These are phyloP conservation scores for Nothobranchius kuhntae DNA, from an alignment of 2,113 vertebrate genomes.

Conservation along the genomic window DNA sequence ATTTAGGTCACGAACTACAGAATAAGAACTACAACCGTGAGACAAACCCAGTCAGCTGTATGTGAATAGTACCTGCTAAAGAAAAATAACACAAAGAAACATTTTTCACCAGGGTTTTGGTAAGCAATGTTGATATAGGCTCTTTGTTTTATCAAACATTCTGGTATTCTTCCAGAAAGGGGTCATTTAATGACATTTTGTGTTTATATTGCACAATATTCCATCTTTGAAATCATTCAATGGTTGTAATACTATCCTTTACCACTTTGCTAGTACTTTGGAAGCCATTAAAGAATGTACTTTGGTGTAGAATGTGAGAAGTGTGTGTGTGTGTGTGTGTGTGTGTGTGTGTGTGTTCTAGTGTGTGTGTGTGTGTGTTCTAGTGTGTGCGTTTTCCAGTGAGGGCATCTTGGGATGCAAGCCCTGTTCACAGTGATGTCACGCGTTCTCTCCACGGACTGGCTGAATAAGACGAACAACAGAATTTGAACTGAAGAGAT, in stretches of 20 bases:
- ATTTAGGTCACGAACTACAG: conserved; percentile 14
- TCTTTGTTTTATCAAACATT: background rate
- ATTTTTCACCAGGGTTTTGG: background rate
- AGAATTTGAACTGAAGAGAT: conserved; percentile 85
- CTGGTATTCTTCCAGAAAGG: too few relatives aligned
- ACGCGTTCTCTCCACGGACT: conserved; percentile 73
- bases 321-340: conserved; percentile 7
- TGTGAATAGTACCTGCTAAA: conserved; percentile 1
- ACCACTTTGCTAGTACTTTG: background rate
- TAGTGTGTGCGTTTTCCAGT: conserved; percentile 31
- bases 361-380: conserved; percentile 12
- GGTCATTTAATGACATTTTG: too few relatives aligned
- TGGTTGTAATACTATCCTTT: background rate
- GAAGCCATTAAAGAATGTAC: background rate
- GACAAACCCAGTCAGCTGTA: conserved; percentile 19
- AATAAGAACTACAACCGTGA: conserved; percentile 17
- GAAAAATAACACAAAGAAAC: background rate
- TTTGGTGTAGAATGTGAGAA: background rate
- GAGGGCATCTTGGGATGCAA: conserved; percentile 42
- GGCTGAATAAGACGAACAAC: conserved; percentile 82
- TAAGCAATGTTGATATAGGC: background rate
- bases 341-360: conserved; percentile 1
- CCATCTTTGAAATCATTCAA: background rate
- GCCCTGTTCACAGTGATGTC: conserved; percentile 74
- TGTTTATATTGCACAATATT: background rate